Percentiles rank a stretch among this genome's conserved stretches.
Conservation (phyloP, 23 tunicate genomes). For the Ascidia mentula region DNA sequence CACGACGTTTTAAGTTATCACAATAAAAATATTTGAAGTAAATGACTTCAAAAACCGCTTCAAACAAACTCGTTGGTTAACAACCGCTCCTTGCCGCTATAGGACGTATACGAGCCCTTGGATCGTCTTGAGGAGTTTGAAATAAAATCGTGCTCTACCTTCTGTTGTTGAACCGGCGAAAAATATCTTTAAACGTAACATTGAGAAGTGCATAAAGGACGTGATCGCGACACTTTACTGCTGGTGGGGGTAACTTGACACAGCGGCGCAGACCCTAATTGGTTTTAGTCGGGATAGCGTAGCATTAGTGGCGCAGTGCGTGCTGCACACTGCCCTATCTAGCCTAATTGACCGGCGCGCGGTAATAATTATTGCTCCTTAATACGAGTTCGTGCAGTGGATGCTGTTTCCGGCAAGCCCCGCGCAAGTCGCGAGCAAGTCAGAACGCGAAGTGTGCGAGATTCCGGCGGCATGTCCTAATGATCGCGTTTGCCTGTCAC, state of each 20-base stretch:
- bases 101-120: no score
- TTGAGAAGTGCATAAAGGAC: not conserved
- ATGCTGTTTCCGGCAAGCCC: conserved; percentile 5
- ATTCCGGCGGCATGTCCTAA: conserved; percentile 7
- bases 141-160: no score
- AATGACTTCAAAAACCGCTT: no score
- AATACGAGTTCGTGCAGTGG: conserved; percentile 7
- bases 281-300: not conserved
- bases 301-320: not conserved
- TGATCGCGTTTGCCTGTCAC: conserved; percentile 14
- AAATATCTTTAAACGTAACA: not conserved
- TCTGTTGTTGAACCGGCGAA: no score
- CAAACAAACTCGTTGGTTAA: no score
- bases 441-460: conserved; percentile 10
- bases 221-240: conserved; percentile 7
- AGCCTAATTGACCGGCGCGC: conserved; percentile 7
- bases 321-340: not conserved
- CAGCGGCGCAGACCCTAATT: not conserved
- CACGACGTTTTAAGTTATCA: not conserved
- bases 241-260: not conserved
- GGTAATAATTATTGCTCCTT: not conserved
- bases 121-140: no score
- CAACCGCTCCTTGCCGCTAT: no score
- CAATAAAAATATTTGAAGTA: no score
- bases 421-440: not conserved